Evolutionary conservation across 35 echinoderm and acorn worm genomes (phyloP).

Genomic region (Amphiura filiformis): DNA sequence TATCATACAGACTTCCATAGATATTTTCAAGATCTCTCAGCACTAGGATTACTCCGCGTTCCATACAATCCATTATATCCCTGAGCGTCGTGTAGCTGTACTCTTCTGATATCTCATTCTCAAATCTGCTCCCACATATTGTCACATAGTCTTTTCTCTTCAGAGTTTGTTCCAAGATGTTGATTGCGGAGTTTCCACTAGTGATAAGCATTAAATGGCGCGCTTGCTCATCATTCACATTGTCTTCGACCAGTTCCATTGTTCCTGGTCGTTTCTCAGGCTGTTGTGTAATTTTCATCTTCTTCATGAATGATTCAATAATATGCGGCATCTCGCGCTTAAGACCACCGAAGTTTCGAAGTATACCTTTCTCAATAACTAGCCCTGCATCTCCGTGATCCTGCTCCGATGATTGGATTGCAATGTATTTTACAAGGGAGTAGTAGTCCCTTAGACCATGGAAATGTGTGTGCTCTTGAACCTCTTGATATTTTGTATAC

Average conservation of each 20-base stretch:
- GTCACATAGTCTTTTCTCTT: neutral
- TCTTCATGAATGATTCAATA: constrained; percentile 23
- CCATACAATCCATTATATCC: constrained; percentile 30
- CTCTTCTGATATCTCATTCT: constrained; percentile 36
- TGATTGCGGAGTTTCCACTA: constrained; percentile 28
- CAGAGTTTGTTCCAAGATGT: constrained; percentile 18
- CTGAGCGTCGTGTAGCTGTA: constrained; percentile 19
- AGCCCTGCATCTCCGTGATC: neutral
- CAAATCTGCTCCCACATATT: constrained; percentile 34
- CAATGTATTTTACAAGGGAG: constrained; percentile 25
- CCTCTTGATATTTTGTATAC: neutral
- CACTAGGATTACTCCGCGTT: constrained; percentile 15
- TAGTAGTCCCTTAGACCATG: constrained; percentile 46
- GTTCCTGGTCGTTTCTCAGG: neutral
- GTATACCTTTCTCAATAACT: neutral
- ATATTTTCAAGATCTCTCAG: constrained; percentile 38
- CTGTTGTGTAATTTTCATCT: neutral
- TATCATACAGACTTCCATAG: constrained; percentile 44
- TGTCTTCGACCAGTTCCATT: constrained; percentile 7
- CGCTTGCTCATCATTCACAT: constrained; percentile 12
- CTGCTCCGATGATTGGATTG: neutral
- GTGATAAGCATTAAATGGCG: constrained; percentile 36
- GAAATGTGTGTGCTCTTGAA: neutral
- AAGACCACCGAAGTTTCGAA: constrained; percentile 43
- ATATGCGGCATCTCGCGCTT: neutral